Base-by-base conservation (phyloP, 2,888 invertebrate genomes). In the Coelopa pilipes region DNA sequence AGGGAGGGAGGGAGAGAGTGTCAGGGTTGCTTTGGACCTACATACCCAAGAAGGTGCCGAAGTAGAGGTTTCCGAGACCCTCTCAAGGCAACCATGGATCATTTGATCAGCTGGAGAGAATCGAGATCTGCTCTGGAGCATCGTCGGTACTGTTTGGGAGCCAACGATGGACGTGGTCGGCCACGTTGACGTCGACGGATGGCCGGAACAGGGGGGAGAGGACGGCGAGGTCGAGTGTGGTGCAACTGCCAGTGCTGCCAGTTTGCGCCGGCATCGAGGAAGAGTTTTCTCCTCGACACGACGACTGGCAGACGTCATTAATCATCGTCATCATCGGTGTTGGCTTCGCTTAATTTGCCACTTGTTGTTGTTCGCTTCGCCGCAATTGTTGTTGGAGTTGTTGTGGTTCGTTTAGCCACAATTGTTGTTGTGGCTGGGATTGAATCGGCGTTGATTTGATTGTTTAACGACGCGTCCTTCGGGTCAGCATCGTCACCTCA, bases 371-470 rank as follows among this genome's bases (percentile, higher is more conserved):
- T 21, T 59, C 19, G 34, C 34, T 13, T n/a, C n/a, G 24, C 24
- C n/a, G 34, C 45, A 45, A 62, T 62, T 24, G 66, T 7, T 34
- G 34, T 34, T 34, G 2, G 2, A 4, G 34, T 24, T 53, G 34
- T 24, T 24, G 24, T 53, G 53, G 68, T 2, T n/a, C 2, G 9
- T 57, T 24, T 66, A n/a, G 1, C 15, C 7, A n/a, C n/a, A n/a
- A 1, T 13, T 57, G 21, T 13, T 59, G 17, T 19, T 57, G 19
- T 59, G 19, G 15, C 24, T 45, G n/a, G 13, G 17, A 45, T 59
- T 67, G 67, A 67, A 55, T 67, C 45, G 55, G 21, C 15, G 67
- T 21, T 67, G 55, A 67, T 67, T 67, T 53, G 24, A 67, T 53
- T 55, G 55, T 67, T 50, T 55, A 21, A 55, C 24, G 13, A 34